phyloP scores from a whole-genome alignment of 2,797 vertebrate genomes.

The Rhynchonycteris naso region DNA sequence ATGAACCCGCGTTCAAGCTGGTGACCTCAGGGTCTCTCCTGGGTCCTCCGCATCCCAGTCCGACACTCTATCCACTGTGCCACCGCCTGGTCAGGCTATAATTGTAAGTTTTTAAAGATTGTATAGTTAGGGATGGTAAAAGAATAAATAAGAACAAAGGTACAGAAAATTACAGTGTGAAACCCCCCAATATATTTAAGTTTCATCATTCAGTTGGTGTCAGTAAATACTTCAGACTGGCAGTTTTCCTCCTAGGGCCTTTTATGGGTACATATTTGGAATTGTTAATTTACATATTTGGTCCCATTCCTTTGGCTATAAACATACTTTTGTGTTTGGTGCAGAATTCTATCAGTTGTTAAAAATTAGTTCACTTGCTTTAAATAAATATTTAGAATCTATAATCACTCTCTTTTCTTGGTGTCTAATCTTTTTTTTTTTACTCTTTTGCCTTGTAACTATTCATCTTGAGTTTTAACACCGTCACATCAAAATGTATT shows the following conservation, averaged over 20 bases:
- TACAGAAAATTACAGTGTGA: slow-evolving; percentile 23
- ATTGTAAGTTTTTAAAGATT: slow-evolving; percentile 30
- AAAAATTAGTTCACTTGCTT: slow-evolving; percentile 7
- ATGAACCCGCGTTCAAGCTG: no score
- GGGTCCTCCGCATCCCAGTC: no score
- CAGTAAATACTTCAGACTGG: slow-evolving; percentile 36
- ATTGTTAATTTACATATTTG: slow-evolving; percentile 41
- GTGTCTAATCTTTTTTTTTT: background rate
- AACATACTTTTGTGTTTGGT: slow-evolving; percentile 27
- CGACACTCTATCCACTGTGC: no score
- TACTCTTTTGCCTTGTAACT: background rate
- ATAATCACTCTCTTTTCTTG: background rate
- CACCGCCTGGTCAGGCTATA: no score
- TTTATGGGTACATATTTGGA: slow-evolving; percentile 18
- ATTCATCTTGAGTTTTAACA: slow-evolving; percentile 19
- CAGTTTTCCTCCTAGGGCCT: background rate
- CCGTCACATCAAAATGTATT: background rate
- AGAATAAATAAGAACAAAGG: slow-evolving; percentile 22
- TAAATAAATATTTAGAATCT: slow-evolving; percentile 53
- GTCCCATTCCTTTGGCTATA: slow-evolving; percentile 25
- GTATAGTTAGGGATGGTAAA: background rate
- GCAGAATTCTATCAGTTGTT: slow-evolving; percentile 25
- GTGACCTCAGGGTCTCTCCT: no score
- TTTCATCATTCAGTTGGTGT: slow-evolving; percentile 8
- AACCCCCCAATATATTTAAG: slow-evolving; percentile 10